Evolutionary conservation across 1,140 invertebrate genomes (phyloP), one percentile per base, ranked within the genome.

Genomic region (Brachionus rubens): DNA sequence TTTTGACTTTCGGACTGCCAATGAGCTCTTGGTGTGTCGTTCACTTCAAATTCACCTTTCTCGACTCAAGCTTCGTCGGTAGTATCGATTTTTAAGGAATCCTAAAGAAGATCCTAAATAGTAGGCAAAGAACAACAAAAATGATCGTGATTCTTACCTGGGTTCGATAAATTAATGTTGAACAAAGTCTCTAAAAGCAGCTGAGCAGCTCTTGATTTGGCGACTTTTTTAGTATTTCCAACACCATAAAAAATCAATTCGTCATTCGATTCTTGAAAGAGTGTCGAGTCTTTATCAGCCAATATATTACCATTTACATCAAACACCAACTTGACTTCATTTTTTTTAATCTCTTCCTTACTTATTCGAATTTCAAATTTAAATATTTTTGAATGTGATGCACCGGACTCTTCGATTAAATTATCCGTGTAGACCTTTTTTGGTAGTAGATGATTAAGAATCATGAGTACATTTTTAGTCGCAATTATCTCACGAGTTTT

Each of bases 181-280:
- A 75, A 56, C 21, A 75, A 41, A 10, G 24, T 16, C 56, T 75
- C 50, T 5, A 75, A 30, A 5, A 30, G 36, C 24, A 21, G 26
- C 30, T 59, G 72, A 9, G 72, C 48, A 16, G 72, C 72, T 28
- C 46, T 16, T 21, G 72, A 40, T 36, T 75, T 75, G 19, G 72
- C 72, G 7, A 75, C 28, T 47, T 41, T 56, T 75, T 56, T 75
- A 14, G 43, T 75, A n/a, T n/a, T 33, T 16, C 72, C 72, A 41
- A 47, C 41, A 30, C 72, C 72, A 14, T 52, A 72, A 54, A 72
- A 72, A 33, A 54, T 50, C 10, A 72, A 50, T 26, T 50, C 46
- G 9, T 72, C 68, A 1, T 28, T 33, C 1, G 14, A 9, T 12
- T 72, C 21, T 30, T 48, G 48, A 6, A 72, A 33, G n/a, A 72